These are phyloP conservation scores for Notolepis coatsorum DNA, from an alignment of 2,797 vertebrate genomes.

Conservation along the genomic window DNA sequence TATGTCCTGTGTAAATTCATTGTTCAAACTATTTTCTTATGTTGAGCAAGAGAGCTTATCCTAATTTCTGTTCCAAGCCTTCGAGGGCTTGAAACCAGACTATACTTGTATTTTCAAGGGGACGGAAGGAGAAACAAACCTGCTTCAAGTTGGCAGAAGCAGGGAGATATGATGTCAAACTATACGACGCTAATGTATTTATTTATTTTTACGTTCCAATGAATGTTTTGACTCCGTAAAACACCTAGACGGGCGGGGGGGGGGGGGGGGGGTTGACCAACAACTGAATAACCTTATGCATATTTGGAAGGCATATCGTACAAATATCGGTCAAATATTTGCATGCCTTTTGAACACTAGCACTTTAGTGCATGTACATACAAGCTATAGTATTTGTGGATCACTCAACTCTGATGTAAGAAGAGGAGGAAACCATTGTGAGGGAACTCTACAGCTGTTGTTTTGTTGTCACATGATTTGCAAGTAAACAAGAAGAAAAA, in stretches of 20 bases:
- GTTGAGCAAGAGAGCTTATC: conserved; percentile 1
- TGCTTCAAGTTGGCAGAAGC: conserved; percentile 63
- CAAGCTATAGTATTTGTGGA: conserved; percentile 81
- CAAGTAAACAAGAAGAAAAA: conserved; percentile 78
- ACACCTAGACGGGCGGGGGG: conserved; percentile 36
- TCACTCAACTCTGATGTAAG: conserved; percentile 77
- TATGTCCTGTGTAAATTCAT: conserved; percentile 41
- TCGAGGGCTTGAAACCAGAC: conserved; percentile 45
- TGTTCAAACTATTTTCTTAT: conserved; percentile 39
- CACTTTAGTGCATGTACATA: conserved; percentile 96
- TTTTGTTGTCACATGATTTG: conserved; percentile 87
- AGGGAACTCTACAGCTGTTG: conserved; percentile 80
- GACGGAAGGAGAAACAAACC: conserved; percentile 36
- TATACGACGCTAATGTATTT: conserved; percentile 62
- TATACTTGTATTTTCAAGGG: conserved; percentile 40
- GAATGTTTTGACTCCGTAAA: conserved; percentile 70
- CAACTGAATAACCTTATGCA: conserved; percentile 77
- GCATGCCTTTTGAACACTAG: conserved; percentile 91
- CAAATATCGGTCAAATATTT: conserved; percentile 81
- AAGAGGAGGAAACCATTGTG: conserved; percentile 56
- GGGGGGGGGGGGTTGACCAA: conserved; percentile 21
- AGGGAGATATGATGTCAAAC: conserved; percentile 82
- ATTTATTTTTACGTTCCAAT: conserved; percentile 61
- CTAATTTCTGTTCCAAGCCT: conserved; percentile 31
- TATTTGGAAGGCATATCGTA: conserved; percentile 82